Conservation (phyloP, 2,797 vertebrate genomes). For the Lemur catta region DNA sequence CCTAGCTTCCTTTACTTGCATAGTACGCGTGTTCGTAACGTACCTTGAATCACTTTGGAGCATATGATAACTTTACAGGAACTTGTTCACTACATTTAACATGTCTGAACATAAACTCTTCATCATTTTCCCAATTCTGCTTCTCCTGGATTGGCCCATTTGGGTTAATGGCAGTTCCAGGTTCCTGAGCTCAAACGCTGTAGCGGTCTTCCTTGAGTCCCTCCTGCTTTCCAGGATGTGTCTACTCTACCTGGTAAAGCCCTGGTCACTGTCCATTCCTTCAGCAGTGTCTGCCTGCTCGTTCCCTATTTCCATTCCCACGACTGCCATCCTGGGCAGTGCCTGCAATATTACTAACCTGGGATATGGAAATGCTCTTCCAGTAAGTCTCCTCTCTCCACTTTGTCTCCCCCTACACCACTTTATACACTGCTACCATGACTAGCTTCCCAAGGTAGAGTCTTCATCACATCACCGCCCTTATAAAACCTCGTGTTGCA, state of each 20-base stretch:
- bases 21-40: not conserved
- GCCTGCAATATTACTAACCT: fast-evolving
- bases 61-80: not conserved
- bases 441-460: not conserved
- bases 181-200: not conserved
- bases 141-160: no score
- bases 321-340: fast-evolving
- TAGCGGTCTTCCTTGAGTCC: not conserved
- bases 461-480: not conserved
- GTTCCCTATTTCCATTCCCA: not conserved
- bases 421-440: not conserved
- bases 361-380: not conserved
- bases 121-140: not conserved
- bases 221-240: fast-evolving
- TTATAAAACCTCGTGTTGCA: not conserved
- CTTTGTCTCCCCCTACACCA: not conserved
- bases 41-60: not conserved
- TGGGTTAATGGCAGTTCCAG: not conserved
- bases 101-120: not conserved
- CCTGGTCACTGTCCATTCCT: no score
- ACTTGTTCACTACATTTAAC: not conserved
- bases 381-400: not conserved
- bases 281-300: not conserved
- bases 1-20: not conserved
- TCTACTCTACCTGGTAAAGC: no score